Base-by-base conservation (phyloP, 1,140 invertebrate genomes). In the Drosophila subobscura region DNA sequence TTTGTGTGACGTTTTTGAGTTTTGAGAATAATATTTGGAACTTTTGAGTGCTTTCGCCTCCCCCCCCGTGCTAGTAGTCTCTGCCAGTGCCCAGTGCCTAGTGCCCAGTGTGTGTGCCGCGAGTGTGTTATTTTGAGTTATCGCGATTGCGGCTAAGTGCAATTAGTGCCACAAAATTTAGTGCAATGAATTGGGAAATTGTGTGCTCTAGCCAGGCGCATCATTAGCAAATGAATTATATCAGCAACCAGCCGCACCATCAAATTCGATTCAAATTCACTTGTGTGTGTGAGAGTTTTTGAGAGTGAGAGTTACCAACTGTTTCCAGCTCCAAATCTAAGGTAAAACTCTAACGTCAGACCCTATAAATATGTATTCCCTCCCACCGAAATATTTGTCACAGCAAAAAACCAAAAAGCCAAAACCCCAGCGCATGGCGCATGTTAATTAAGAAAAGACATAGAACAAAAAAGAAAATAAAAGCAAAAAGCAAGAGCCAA, bases 51-150 rank as follows among this genome's bases (percentile, higher is more conserved):
- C 23, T 44, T 16, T 42, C 37, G n/a, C 22, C 16, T 20, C 16
- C 16, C 16, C 16, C 33, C 25, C 5, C 33, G 33, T 50, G 25
- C 20, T 14, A 54, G 20, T 29, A 53, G 40, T n/a, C n/a, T 22
- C 14, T 54, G 23, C 16, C 27, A 23, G 20, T 52, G 63, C 10
- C 8, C 33, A 33, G 0, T 33, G 8, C 8, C 29, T 3, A 29
- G 1, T 33, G 33, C 33, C 8, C 33, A 37, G 33, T 37, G 33
- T 10, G 16, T 10, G 10, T 29, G 65, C 50, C 57, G 70, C 40
- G 49, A 56, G 53, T 76, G 78, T 77, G 64, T 83, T 86, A 88
- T 86, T 86, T 86, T 86, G 65, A 86, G 73, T 86, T 86, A 86
- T 86, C 83, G 77, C 73, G 81, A 86, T 86, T 73, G 74, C 64